Evolutionary conservation across 2,888 invertebrate genomes (phyloP).

Genomic region (Melanargia galathea): DNA sequence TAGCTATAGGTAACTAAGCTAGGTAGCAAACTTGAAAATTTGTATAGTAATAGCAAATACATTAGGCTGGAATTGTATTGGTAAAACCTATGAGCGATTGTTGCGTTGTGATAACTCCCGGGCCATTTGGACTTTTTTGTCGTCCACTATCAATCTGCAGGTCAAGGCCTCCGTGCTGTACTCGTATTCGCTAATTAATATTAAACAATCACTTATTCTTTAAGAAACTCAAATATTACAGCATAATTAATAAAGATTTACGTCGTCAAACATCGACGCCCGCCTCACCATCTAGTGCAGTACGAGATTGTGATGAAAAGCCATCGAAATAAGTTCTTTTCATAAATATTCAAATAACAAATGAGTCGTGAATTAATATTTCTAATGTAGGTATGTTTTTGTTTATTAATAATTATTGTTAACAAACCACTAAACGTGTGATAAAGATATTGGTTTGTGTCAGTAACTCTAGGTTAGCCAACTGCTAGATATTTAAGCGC

Average conservation of each 20-base stretch:
- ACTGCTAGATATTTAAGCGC: no score
- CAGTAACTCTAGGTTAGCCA: neutral
- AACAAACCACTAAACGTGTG: neutral
- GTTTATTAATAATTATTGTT: neutral
- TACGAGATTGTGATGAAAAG: neutral
- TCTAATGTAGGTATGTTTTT: slow-evolving; percentile 29
- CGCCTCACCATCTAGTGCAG: neutral
- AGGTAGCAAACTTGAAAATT: no score
- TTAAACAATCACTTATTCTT: slow-evolving; percentile 11
- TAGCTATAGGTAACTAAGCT: no score
- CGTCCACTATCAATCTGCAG: slow-evolving; percentile 25
- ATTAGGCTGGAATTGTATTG: neutral
- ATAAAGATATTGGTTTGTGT: neutral
- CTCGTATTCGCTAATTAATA: slow-evolving; percentile 27
- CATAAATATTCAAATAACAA: neutral
- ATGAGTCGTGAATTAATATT: slow-evolving; percentile 26
- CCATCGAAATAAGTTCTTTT: neutral
- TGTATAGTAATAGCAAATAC: no score
- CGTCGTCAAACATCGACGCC: neutral
- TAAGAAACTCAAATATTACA: neutral
- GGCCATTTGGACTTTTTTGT: slow-evolving; percentile 13
- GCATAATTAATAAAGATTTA: neutral
- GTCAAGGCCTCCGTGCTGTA: slow-evolving; percentile 26
- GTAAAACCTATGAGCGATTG: slow-evolving; percentile 3
- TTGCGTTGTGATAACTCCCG: neutral